Percentiles rank a stretch among this genome's conserved stretches.
These are phyloP conservation scores for Falco punctatus DNA, from an alignment of 2,113 vertebrate genomes.

Conservation along the genomic window DNA sequence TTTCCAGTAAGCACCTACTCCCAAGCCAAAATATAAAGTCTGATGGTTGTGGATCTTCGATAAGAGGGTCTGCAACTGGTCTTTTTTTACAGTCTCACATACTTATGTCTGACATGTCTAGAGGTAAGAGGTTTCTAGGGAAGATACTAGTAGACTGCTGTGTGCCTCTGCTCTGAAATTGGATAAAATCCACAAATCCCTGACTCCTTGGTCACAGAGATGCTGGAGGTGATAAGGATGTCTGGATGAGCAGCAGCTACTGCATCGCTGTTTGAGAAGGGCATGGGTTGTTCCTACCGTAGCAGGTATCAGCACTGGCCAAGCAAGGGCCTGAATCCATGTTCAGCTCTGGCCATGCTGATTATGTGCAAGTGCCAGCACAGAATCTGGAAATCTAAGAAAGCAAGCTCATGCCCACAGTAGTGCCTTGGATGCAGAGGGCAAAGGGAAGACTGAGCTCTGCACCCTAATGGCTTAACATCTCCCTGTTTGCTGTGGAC, in stretches of 20 bases:
- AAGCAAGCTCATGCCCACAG: not conserved
- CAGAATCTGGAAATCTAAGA: not conserved
- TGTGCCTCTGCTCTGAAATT: not conserved
- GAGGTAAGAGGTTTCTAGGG: not conserved
- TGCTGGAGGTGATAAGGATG: not conserved
- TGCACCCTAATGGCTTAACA: not conserved
- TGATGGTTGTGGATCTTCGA: not conserved
- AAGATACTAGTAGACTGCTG: not conserved
- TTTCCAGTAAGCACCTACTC: not conserved
- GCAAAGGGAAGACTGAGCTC: not conserved
- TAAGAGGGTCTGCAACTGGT: not conserved
- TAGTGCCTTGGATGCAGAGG: not conserved
- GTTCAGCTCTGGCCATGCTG: not conserved
- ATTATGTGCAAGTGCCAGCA: not conserved
- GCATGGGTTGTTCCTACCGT: not conserved
- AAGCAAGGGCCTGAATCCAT: accelerated
- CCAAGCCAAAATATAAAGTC: not conserved
- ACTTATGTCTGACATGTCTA: not conserved
- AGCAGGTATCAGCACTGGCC: not conserved
- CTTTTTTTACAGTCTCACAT: not conserved
- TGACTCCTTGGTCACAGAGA: not conserved
- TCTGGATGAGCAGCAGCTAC: not conserved
- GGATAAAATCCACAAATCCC: not conserved
- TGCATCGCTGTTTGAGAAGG: not conserved
- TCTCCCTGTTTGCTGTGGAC: not conserved